These are phyloP conservation scores for Daubentonia madagascariensis DNA, from an alignment of 2,113 vertebrate genomes.

Conservation along the genomic window DNA sequence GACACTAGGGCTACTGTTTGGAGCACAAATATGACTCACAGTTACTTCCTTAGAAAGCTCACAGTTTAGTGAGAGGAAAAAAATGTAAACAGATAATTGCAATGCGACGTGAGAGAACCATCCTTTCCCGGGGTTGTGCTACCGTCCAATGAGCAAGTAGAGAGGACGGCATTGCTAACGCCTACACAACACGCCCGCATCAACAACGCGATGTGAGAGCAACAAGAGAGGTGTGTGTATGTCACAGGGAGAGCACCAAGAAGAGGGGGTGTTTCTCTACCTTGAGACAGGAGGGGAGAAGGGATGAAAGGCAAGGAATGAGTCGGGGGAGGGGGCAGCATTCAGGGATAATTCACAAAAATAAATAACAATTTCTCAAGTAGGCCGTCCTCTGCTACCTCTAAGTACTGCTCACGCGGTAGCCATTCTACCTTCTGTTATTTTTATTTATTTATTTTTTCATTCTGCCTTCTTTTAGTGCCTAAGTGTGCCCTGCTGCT, in stretches of 20 bases:
- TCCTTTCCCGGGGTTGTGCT: no score
- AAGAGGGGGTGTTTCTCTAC: not conserved
- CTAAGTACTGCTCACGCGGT: fast-evolving
- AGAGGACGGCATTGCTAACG: no score
- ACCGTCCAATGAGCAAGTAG: no score
- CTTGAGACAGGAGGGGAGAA: not conserved
- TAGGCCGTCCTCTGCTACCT: fast-evolving
- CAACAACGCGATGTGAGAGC: no score
- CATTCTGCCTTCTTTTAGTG: not conserved
- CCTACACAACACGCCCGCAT: no score
- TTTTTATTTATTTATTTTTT: no score
- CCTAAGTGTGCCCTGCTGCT: fast-evolving
- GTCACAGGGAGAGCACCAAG: no score
- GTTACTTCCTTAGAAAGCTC: conserved; percentile 51
- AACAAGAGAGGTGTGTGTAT: not conserved
- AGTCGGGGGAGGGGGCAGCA: not conserved
- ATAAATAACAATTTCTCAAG: not conserved
- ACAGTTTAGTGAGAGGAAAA: conserved; percentile 27
- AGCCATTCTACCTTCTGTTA: not conserved
- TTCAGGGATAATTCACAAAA: not conserved
- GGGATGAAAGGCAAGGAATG: not conserved
- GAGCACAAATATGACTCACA: conserved; percentile 31
- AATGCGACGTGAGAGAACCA: not conserved
- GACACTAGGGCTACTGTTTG: not conserved
- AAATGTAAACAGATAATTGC: conserved; percentile 25